Conservation (phyloP, 2,113 vertebrate species). For the Tiliqua scincoides region DNA sequence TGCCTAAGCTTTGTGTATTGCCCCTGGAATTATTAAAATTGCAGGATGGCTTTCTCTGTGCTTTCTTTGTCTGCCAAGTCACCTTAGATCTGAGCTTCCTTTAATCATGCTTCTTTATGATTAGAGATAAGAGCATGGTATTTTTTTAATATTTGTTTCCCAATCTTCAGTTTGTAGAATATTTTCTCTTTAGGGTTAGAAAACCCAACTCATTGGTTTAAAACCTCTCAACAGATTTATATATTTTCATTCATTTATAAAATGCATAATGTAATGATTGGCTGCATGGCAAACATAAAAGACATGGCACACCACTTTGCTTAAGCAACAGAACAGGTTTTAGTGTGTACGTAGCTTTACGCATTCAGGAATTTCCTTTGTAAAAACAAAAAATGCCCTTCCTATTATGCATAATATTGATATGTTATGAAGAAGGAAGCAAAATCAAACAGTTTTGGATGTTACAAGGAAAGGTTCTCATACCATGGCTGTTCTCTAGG, state of each 20-base stretch:
- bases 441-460: background rate
- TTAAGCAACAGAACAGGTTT: slow-evolving; percentile 24
- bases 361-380: background rate
- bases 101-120: slow-evolving; percentile 20
- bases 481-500: background rate
- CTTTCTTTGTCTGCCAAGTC: slow-evolving; percentile 20
- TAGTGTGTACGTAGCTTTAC: slow-evolving; percentile 14
- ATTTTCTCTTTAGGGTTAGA: slow-evolving; percentile 34
- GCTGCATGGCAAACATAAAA: slow-evolving; percentile 29
- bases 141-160: slow-evolving; percentile 31
- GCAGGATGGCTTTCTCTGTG: background rate
- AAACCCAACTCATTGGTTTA: slow-evolving; percentile 15
- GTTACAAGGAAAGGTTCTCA: background rate
- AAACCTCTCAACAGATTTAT: background rate
- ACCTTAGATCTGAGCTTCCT: slow-evolving; percentile 11
- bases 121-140: slow-evolving; percentile 13
- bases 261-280: background rate
- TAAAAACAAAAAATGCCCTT: background rate
- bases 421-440: background rate
- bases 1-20: background rate
- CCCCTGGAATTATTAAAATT: slow-evolving; percentile 35
- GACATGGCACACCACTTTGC: background rate
- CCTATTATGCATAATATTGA: background rate
- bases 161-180: slow-evolving; percentile 31
- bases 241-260: slow-evolving; percentile 34